Percentiles rank a stretch among this genome's conserved stretches.
phyloP scores from a whole-genome alignment of 2,797 vertebrate genomes.

The Sciurus carolinensis region DNA sequence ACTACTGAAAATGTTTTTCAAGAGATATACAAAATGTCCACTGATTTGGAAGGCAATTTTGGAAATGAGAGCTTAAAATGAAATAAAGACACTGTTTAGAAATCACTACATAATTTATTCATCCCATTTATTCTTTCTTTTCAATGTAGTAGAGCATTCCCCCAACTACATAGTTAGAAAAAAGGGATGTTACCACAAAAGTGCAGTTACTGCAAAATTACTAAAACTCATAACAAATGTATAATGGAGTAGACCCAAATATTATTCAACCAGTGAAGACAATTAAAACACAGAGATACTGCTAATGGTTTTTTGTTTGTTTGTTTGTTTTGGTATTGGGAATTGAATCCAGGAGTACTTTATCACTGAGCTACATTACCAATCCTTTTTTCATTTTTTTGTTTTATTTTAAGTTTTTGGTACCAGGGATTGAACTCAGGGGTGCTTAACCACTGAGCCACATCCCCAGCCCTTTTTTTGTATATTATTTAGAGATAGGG shows the following conservation, averaged over 20 bases:
- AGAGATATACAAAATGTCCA: background rate
- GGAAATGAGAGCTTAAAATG: background rate
- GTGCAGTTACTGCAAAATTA: background rate
- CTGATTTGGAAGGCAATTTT: background rate
- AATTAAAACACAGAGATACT: background rate
- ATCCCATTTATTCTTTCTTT: background rate
- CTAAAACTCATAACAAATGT: background rate
- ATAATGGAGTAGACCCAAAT: background rate
- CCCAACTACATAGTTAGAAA: background rate
- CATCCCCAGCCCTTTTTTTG: too few relatives aligned
- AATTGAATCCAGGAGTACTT: too few relatives aligned
- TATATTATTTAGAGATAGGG: too few relatives aligned
- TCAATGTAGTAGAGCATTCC: background rate
- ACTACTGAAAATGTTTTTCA: background rate
- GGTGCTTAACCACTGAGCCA: too few relatives aligned
- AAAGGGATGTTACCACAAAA: constrained; percentile 38
- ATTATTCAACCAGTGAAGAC: constrained; percentile 13
- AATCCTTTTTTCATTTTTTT: too few relatives aligned
- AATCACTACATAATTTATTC: background rate
- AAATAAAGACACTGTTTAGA: constrained; percentile 43
- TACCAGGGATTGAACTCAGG: too few relatives aligned
- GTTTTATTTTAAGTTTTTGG: too few relatives aligned
- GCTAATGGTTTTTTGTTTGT: background rate
- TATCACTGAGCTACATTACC: too few relatives aligned
- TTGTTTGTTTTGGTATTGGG: too few relatives aligned